phyloP scores from a whole-genome alignment of 2,888 invertebrate genomes.

The Hoplodrina ambigua region DNA sequence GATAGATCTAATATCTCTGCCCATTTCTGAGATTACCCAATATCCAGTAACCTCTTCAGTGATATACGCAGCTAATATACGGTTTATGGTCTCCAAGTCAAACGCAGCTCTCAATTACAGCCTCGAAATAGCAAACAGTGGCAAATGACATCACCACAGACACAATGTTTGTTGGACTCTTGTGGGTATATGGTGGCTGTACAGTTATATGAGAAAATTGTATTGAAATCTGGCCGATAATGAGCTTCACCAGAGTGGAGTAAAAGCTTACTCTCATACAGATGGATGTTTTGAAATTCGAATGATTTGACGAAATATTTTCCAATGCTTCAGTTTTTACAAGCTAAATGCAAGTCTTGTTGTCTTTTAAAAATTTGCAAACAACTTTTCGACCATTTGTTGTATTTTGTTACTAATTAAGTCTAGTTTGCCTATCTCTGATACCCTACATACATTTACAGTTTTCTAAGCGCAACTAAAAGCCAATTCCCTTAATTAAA shows the following conservation, averaged over 20 bases:
- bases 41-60: neutral
- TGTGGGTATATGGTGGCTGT: constrained; percentile 40
- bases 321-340: no score
- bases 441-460: no score
- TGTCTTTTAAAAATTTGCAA: no score
- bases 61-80: constrained; percentile 19
- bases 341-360: no score
- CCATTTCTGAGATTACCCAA: neutral
- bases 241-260: neutral
- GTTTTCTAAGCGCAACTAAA: no score
- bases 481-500: no score
- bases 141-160: constrained; percentile 50
- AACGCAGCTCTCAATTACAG: constrained; percentile 51
- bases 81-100: constrained; percentile 38
- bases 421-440: no score
- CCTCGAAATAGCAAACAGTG: constrained; percentile 32
- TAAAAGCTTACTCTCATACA: no score
- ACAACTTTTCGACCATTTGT: no score
- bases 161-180: constrained; percentile 53
- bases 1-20: neutral
- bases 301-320: no score
- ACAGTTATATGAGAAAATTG: constrained; percentile 18
- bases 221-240: neutral
- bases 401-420: no score
- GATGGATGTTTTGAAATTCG: no score